A percentile compares a stretch with the other conserved stretches of the same genome.
These are phyloP conservation scores for Hyles vespertilio DNA, from an alignment of 1,140 invertebrate species.

Conservation along the genomic window DNA sequence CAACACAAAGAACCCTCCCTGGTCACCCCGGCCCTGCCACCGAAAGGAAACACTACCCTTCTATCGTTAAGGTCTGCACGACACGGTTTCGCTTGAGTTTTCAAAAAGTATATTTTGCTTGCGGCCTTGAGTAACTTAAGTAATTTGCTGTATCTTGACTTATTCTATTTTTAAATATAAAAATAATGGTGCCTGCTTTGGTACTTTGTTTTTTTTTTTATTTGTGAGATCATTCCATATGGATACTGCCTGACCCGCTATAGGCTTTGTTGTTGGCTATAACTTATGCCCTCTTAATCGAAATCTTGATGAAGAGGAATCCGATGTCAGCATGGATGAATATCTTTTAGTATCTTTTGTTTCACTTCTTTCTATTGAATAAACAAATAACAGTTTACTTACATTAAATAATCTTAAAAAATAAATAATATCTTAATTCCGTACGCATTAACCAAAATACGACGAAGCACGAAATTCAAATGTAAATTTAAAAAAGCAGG, in stretches of 20 bases:
- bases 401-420: too few species aligned
- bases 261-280: neutral
- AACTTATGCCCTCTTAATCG: neutral
- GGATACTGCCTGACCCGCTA: neutral
- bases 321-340: constrained; percentile 19
- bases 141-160: too few species aligned
- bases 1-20: constrained; percentile 60
- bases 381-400: too few species aligned
- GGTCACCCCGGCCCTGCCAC: constrained; percentile 23
- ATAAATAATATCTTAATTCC: too few species aligned
- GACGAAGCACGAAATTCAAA: too few species aligned
- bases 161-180: too few species aligned
- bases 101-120: constrained; percentile 32
- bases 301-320: too few species aligned
- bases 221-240: too few species aligned
- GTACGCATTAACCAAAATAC: too few species aligned
- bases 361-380: neutral
- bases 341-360: constrained; percentile 18
- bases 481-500: neutral
- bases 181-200: too few species aligned
- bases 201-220: too few species aligned
- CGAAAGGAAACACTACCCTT: constrained; percentile 74
- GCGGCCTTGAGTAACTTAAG: too few species aligned
- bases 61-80: constrained; percentile 66
- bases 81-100: constrained; percentile 44